phyloP scores from a whole-genome alignment of 2,797 vertebrate genomes.

The Sparus aurata region DNA sequence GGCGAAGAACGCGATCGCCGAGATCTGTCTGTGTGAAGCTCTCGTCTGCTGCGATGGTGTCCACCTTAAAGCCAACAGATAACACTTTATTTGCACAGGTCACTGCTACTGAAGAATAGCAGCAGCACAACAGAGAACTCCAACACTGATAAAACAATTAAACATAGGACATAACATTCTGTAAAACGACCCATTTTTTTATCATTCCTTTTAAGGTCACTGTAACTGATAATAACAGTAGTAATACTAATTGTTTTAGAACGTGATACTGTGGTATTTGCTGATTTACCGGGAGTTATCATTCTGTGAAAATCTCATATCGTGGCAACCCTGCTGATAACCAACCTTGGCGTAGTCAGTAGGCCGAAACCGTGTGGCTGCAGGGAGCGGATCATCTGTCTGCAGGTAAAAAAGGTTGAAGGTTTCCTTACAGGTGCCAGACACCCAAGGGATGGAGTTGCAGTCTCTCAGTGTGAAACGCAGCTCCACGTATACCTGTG shows the following conservation, averaged over 20 bases:
- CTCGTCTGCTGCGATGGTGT: slow-evolving; percentile 98
- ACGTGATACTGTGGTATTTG: too few species aligned
- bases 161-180: too few species aligned
- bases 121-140: background rate
- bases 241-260: too few species aligned
- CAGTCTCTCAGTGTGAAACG: slow-evolving; percentile 98
- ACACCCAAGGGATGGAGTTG: slow-evolving; percentile 98
- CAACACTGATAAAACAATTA: too few species aligned
- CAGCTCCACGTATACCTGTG: slow-evolving; percentile 94
- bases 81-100: background rate
- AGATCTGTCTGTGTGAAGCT: slow-evolving; percentile 98
- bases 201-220: too few species aligned
- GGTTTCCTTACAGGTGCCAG: slow-evolving; percentile 98
- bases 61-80: slow-evolving; percentile 82
- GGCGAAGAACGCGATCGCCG: slow-evolving; percentile 96
- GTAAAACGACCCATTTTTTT: too few species aligned
- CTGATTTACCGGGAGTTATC: too few species aligned
- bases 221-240: too few species aligned
- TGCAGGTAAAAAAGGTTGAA: slow-evolving; percentile 98
- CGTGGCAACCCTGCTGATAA: background rate
- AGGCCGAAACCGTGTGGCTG: slow-evolving; percentile 90
- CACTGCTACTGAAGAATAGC: background rate
- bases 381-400: slow-evolving; percentile 90
- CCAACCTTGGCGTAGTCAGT: slow-evolving; percentile 91
- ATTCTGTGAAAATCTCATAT: too few species aligned